Evolutionary conservation across 1,140 invertebrate species (phyloP), one percentile per base, ranked within the genome.

Genomic region (Drosophila sulfurigaster): DNA sequence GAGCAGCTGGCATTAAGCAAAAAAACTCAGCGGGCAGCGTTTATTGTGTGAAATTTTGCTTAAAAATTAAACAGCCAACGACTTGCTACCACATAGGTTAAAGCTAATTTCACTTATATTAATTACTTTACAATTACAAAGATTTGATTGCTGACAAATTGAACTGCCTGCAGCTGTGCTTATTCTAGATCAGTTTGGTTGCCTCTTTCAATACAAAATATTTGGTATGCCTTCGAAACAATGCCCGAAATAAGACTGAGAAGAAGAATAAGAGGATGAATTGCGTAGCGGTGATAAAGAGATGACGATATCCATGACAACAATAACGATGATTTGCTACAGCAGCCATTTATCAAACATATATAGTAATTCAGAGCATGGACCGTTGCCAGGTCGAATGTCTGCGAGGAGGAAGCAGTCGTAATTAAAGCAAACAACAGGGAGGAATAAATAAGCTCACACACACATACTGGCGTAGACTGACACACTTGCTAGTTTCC

Each of bases 371-470:
- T 82, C 67, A 79, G 63, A 65, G 54, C 64, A 59, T 65, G 64
- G 45, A 68, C 30, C 41, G 52, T 60, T 38, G 56, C 56, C 58
- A 32, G 49, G 49, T 51, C 63, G 52, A 41, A 45, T 56, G 38
- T 38, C 62, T 46, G 65, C 54, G 35, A 38, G 1, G 38, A 28
- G 45, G 62, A 76, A 66, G 57, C 71, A 82, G 72, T 72, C 70
- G 80, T 78, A 83, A 83, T 83, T 83, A 83, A 83, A 83, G 76
- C 81, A 83, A 82, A 83, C 76, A 79, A 78, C 64, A 58, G 15
- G 56, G 48, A 48, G 41, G 58, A 66, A 77, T 76, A 76, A 72
- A 72, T 66, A 76, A 76, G 28, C 71, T 25, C 30, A 70, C 35
- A 64, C 46, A 62, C 15, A 41, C 13, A 41, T 49, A 51, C 8